A percentile compares a stretch with the other conserved stretches of the same genome.
These are phyloP conservation scores for Pasiphila rectangulata DNA, from an alignment of 2,888 invertebrate species.

Conservation along the genomic window DNA sequence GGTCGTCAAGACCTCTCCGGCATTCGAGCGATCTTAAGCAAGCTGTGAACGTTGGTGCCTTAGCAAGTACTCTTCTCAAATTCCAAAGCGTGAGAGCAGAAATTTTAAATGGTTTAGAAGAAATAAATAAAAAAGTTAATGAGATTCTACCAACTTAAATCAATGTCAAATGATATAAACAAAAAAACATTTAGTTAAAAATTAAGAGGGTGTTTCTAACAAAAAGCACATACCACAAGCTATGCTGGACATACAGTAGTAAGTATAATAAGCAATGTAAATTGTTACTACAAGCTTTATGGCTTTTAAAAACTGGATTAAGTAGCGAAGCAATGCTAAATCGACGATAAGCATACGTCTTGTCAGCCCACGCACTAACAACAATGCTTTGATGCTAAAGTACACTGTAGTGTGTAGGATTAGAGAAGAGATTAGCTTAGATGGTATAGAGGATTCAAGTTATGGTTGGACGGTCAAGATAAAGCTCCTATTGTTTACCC, in stretches of 20 bases:
- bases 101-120: conserved; percentile 9
- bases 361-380: conserved; percentile 67
- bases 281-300: conserved; percentile 74
- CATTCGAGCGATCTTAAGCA: conserved; percentile 63
- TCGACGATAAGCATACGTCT: conserved; percentile 74
- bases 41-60: conserved; percentile 39
- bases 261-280: conserved; percentile 54
- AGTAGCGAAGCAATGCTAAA: conserved; percentile 77
- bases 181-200: too few species aligned
- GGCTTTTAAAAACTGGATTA: conserved; percentile 74
- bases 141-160: too few species aligned
- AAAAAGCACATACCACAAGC: too few species aligned
- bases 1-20: conserved; percentile 70
- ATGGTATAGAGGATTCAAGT: conserved; percentile 21
- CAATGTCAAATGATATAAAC: too few species aligned
- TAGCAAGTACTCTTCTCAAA: conserved; percentile 29
- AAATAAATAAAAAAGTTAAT: neutral
- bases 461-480: conserved; percentile 26
- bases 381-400: conserved; percentile 12
- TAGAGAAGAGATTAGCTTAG: conserved; percentile 39
- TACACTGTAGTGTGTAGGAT: conserved; percentile 40
- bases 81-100: conserved; percentile 23
- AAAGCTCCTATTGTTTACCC: conserved; percentile 30
- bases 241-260: conserved; percentile 32
- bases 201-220: too few species aligned